Base-by-base conservation (phyloP, 2,113 vertebrate genomes). In the Ifrita kowaldi region DNA sequence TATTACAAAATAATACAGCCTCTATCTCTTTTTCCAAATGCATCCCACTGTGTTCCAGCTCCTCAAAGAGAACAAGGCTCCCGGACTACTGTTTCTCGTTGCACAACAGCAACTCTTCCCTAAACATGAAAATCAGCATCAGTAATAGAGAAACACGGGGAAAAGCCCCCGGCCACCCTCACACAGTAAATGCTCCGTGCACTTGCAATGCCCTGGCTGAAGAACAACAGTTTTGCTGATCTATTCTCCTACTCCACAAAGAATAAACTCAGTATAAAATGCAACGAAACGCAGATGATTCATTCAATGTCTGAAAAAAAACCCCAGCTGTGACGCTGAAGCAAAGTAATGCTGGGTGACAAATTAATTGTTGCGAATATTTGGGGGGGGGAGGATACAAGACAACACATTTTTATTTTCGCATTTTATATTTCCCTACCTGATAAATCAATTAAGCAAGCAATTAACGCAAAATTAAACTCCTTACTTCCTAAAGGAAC, bases 1-100 rank as follows among this genome's bases (percentile, higher is more conserved):
- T 98, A 97, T 97, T 97, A 97, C 97, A 93, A 97, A 97, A 98
- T 94, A 97, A 91, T 95, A 85, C 73, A 85, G 89, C 71, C 96
- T 96, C 97, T 94, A 97, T 97, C 95, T 89, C 94, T 90, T 97
- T 94, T 86, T 94, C 94, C 87, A 85, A 97, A 96, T 55, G 76
- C 76, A 97, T 97, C 96, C 78, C 94, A 78, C 82, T 80, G 93
- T 42, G 94, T 33, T 90, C 82, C 71, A 86, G 87, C 84, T 70
- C 73, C 68, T 89, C 27, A 13, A 41, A 71, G 90, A 79, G 57
- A 91, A 76, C 6, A 23, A 71, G 62, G 57, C 86, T 75, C 59
- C 78, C 3, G 14, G 74, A 57, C 77, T 39, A 13, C 80, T 28
- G 49, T 8, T 90, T 71, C 59, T 35, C 55, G 67, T 32, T 46